Evolutionary conservation across 2,113 vertebrate species (phyloP), one percentile per base, ranked within the genome.

Genomic region (Actinemys pallida): DNA sequence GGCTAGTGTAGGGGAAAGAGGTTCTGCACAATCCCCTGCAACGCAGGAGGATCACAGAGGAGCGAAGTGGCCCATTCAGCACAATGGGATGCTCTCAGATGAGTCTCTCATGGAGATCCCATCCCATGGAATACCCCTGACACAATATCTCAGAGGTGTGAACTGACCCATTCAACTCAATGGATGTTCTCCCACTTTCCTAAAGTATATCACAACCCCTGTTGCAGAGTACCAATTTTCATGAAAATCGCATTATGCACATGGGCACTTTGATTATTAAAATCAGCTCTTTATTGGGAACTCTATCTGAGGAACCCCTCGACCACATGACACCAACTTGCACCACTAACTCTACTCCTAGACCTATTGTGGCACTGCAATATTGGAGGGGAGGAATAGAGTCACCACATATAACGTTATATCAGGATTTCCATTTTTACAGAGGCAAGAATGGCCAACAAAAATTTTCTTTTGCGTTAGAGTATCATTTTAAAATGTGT

Each of bases 171-270:
- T 56, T 91, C 29, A 52, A 81, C 75, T 25, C 65, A 31, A 84
- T 92, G 83, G 42, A 45, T 25, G 87, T 93, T 87, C 53, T 19
- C 31, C 16, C 45, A 81, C 8, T 6, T 56, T 79, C 57, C 35
- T 7, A 31, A n/a, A 69, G 16, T 69, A 35, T 65, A 57, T 5
- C n/a, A 53, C 8, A 93, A 81, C 27, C 17, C 50, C 2, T 75
- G 25, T 91, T 1, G 1, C n/a, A 86, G 62, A 10, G 89, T 17
- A 29, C 0, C 0, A 6, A 5, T 16, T 84, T 88, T 92, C 49
- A 83, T 69, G n/a, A 84, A 56, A 39, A 29, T 29, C n/a, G n/a
- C 14, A 5, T 39, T 78, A 50, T 87, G 39, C 29, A 25, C 0
- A 7, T n/a, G 27, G 31, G 10, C 49, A 49, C 84, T 72, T 25